Evolutionary conservation across 2,113 vertebrate species (phyloP).

Genomic region (Haemorhous mexicanus): DNA sequence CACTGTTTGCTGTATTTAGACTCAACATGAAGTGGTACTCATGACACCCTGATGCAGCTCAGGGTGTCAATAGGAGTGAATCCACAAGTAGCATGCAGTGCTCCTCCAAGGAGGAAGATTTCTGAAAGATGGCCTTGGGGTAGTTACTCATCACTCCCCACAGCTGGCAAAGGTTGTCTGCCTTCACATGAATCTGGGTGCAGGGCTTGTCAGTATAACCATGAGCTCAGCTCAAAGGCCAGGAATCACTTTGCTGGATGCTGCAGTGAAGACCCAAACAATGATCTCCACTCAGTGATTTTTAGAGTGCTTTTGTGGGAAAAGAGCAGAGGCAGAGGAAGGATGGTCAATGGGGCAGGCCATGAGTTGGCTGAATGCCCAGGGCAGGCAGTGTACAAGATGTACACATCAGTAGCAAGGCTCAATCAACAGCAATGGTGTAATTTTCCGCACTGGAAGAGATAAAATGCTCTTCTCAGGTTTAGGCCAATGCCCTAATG

Average conservation of each 20-base stretch:
- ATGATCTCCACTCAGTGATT: neutral
- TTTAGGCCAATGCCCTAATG: neutral
- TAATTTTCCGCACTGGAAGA: neutral
- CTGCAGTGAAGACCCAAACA: neutral
- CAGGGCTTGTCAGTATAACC: neutral
- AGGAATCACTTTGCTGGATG: neutral
- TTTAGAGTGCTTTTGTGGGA: neutral
- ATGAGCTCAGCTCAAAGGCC: neutral
- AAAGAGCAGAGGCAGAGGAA: neutral
- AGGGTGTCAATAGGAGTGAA: neutral
- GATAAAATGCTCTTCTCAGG: neutral
- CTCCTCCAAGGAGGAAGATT: neutral
- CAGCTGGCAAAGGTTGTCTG: neutral
- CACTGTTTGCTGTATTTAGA: neutral
- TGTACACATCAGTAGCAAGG: neutral
- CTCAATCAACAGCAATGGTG: neutral
- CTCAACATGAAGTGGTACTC: neutral
- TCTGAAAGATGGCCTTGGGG: neutral
- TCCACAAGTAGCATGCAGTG: neutral
- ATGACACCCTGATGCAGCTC: neutral
- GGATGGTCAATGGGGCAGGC: neutral
- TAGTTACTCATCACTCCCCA: neutral
- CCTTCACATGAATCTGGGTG: neutral
- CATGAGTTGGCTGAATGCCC: neutral
- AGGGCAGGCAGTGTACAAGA: neutral